A percentile compares a stretch with the other conserved stretches of the same genome.
Evolutionary conservation across 64 coral and sea anemone species (phyloP).

Genomic region (Actinia equina): DNA sequence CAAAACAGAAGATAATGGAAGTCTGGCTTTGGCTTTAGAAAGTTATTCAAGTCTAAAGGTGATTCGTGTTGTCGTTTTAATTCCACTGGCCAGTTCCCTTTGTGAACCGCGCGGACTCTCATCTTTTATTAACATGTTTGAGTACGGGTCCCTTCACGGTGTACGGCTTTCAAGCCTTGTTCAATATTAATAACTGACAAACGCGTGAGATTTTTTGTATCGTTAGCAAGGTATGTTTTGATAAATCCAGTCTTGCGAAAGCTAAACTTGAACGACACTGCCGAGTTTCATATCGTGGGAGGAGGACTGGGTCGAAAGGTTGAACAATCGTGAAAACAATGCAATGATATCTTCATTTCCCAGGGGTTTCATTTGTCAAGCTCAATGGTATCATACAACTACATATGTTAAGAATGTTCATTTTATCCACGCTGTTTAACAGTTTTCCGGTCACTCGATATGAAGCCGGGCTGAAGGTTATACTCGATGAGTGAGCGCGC

Average conservation of each 20-base stretch:
- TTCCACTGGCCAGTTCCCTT: background rate
- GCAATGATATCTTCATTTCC: too few species aligned
- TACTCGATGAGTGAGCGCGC: too few species aligned
- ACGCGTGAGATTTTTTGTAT: background rate
- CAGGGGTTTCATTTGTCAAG: too few species aligned
- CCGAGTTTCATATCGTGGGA: too few species aligned
- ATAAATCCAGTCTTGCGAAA: background rate
- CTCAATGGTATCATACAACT: too few species aligned
- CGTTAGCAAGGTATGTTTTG: background rate
- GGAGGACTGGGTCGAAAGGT: too few species aligned
- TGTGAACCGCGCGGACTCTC: background rate
- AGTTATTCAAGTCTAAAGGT: background rate
- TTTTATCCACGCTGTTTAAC: too few species aligned
- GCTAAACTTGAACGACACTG: background rate
- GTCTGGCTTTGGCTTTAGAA: background rate
- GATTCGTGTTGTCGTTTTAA: too few species aligned
- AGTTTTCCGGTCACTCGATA: too few species aligned
- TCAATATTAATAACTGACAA: conserved; percentile 9
- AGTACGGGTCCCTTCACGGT: conserved; percentile 13
- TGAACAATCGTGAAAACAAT: too few species aligned
- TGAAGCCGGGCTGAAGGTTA: too few species aligned
- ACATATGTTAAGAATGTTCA: too few species aligned
- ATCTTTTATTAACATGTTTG: conserved; percentile 1
- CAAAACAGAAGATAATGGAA: background rate
- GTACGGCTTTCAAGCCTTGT: background rate